Evolutionary conservation across 1,140 invertebrate genomes (phyloP), one percentile per base, ranked within the genome.

Genomic region (Diorhabda elongata): DNA sequence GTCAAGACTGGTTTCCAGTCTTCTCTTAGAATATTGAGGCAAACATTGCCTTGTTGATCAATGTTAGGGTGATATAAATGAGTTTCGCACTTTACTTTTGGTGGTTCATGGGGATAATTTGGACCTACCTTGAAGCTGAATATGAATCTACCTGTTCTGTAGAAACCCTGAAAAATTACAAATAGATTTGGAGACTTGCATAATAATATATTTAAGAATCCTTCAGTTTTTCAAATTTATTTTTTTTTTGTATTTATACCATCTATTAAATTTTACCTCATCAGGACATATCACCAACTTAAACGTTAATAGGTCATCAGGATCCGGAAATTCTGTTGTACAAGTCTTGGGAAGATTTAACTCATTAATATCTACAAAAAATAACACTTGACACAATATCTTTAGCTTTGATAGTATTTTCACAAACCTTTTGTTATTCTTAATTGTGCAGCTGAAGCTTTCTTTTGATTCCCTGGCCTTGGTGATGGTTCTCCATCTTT

Each of bases 1-100:
- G 96, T 98, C 66, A 99, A 87, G 68, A 98, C 97, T 71, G 97
- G 97, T 83, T 99, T 99, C 97, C 97, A 99, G 84, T 99, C 97
- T 89, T 98, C 97, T 79, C 97, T 87, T 68, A 97, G 83, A 79
- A 97, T 97, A 83, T 97, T 97, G 63, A 97, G 84, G 79, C 95
- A 97, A 4, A 97, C 94, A 85, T 97, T 97, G 62, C 95, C 95
- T 80, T 97, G 94, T 68, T 96, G 84, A 84, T 97, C 95, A 81
- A 97, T 97, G 79, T 97, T 97, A 43, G 95, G 95, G 84, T 97
- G 95, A 83, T 97, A 97, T 9, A 97, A 94, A 77, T 92, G 90
- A 44, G 94, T 96, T 83, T 95, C 93, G 83, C 94, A 97, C 82
- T 97, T 97, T 4, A 97, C 95, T 85, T 97, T 97, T 4, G 95